Base-by-base conservation (phyloP, 1,140 invertebrate genomes). In the Cotesia chilonis region DNA sequence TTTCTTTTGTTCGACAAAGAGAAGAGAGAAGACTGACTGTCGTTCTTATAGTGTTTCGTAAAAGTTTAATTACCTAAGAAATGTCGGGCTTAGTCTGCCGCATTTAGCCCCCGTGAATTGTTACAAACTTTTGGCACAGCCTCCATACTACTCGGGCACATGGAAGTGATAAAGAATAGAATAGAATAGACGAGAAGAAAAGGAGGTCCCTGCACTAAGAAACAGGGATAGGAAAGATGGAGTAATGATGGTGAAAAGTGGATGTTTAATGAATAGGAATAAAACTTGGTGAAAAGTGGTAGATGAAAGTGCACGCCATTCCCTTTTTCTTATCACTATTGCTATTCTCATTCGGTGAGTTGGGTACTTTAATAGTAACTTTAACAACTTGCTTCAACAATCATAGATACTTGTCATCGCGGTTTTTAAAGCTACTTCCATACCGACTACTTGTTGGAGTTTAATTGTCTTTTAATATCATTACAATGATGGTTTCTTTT, bases 51-150 rank as follows among this genome's bases (percentile, higher is more conserved):
- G 52, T 74, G 57, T 67, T 41, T 51, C 61, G 28, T 60, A 59
- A 78, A 74, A 75, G 71, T 75, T 78, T 74, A 78, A 79, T 80
- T 75, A 74, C 54, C 71, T 68, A 74, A 70, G 68, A 74, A 77
- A 74, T 37, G 52, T 74, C 68, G 20, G 9, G 14, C 12, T 35
- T 55, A 73, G 35, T 63, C 68, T 57, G 41, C 35, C 36, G 59
- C 51, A 54, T 54, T 38, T 38, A 36, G 52, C 57, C 52, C 60
- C 38, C 68, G 69, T 74, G 72, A 66, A 76, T 71, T 57, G 75
- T 74, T 76, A 60, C 60, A 57, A 76, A 76, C 47, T 74, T 76
- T 72, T 17, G 47, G 68, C 65, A 55, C n/a, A 54, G 38, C 55
- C 60, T 64, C 65, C 9, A 38, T 55, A 47, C 7, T 28, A 28